Evolutionary conservation across 1,140 invertebrate genomes (phyloP), one percentile per base, ranked within the genome.

Genomic region (Radopholus similis): DNA sequence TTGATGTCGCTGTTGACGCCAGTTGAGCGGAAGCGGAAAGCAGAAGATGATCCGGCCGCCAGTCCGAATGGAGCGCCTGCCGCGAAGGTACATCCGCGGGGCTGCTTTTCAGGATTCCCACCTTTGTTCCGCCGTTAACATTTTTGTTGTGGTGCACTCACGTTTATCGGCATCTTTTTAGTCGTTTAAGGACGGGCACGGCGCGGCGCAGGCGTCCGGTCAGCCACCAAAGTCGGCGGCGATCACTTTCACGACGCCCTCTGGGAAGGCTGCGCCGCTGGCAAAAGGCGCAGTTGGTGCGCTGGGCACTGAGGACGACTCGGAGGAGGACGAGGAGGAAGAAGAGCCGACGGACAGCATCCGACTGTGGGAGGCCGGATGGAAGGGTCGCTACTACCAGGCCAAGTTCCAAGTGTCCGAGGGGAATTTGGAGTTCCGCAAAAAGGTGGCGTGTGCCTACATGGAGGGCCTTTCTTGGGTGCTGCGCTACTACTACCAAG

Each of bases 381-480:
- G 95, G 85, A 98, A 97, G 84, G 91, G 96, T 82, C 86, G 87
- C 53, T 99, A 99, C 85, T 99, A 98, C 83, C 90, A 93, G 83
- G 91, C 90, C 26, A 99, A 99, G 85, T 98, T 99, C 84, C 90
- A 93, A 79, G 91, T 95, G 1, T 85, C 85, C 5, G 72, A 87
- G 0, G 87, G 90, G 38, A 91, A 97, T 82, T 79, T 90, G 13
- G 88, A 89, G 71, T 97, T 97, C 85, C 88, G 93, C 83, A 88
- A 91, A 77, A 89, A 89, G 76, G 92, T 99, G 8, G 85, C 85
- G 6, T 85, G 90, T 57, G 91, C 96, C 83, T 99, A 99, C 85
- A 92, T 95, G 0, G 87, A 89, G 49, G 96, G 96, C 0, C 85
- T 99, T 9, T 96, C 93, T 84, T 99, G 96, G 96, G 95, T 99